phyloP scores from a whole-genome alignment of 2,113 vertebrate species.

The Pedetes capensis region DNA sequence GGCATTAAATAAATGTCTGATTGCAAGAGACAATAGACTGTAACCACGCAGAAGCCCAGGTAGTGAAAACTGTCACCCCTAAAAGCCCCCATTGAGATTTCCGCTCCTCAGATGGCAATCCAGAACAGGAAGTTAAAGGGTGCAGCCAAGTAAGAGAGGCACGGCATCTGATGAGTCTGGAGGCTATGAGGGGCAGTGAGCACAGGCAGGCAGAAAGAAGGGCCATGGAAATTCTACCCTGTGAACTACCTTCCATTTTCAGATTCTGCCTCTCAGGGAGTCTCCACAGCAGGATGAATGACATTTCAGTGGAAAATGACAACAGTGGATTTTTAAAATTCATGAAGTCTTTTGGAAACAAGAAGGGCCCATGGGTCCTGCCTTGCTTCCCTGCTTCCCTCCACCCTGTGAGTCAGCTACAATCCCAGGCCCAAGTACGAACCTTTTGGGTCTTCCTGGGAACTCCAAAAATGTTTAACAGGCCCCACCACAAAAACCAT shows the following conservation, averaged over 20 bases:
- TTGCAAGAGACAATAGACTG: neutral
- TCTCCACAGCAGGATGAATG: neutral
- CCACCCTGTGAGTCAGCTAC: neutral
- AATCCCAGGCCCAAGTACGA: neutral
- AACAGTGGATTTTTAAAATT: neutral
- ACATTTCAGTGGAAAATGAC: slow-evolving; percentile 69
- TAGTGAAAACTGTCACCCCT: neutral
- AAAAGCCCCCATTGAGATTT: neutral
- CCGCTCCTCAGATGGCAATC: neutral
- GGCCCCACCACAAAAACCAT: neutral
- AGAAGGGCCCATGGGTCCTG: neutral
- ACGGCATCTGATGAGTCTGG: neutral
- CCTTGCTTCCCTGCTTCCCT: neutral
- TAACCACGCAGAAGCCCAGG: neutral
- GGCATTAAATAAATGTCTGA: neutral
- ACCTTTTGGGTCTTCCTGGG: neutral
- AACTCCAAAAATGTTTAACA: neutral
- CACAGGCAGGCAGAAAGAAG: neutral
- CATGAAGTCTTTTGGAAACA: slow-evolving; percentile 5
- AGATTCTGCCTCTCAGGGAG: slow-evolving; percentile 32
- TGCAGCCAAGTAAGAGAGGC: neutral
- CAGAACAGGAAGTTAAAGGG: neutral
- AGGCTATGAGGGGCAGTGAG: neutral
- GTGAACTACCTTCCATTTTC: neutral
- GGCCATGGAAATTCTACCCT: neutral